phyloP scores from a whole-genome alignment of 1,140 invertebrate species.

The Tetragnatha versicolor region DNA sequence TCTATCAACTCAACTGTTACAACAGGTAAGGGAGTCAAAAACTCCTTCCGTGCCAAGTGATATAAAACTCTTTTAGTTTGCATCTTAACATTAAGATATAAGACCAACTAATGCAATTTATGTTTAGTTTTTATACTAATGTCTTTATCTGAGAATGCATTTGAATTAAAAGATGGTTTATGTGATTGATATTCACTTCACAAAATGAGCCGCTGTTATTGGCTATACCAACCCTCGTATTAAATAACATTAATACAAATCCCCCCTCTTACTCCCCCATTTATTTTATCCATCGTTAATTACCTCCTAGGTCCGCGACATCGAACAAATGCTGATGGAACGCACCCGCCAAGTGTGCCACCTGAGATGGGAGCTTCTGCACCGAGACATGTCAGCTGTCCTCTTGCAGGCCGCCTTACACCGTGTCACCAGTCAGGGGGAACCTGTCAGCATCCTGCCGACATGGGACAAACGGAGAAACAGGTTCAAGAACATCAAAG shows the following conservation, averaged over 20 bases:
- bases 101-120: too few relatives aligned
- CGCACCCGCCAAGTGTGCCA: constrained; percentile 59
- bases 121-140: too few relatives aligned
- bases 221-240: too few relatives aligned
- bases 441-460: constrained; percentile 30
- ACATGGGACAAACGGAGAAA: constrained; percentile 44
- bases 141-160: too few relatives aligned
- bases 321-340: constrained; percentile 61
- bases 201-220: too few relatives aligned
- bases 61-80: too few relatives aligned
- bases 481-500: constrained; percentile 46
- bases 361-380: constrained; percentile 56
- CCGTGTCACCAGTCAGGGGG: constrained; percentile 29
- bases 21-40: constrained; percentile 60
- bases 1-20: constrained; percentile 62
- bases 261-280: too few relatives aligned
- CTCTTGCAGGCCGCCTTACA: constrained; percentile 38
- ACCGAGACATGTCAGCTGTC: constrained; percentile 53
- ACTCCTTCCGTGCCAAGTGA: background rate
- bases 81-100: too few relatives aligned
- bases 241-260: too few relatives aligned
- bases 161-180: too few relatives aligned
- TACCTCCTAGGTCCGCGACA: constrained; percentile 64
- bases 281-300: too few relatives aligned
- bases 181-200: too few relatives aligned